phyloP scores from a whole-genome alignment of 2,888 invertebrate species.

The Sialis fuliginosa region DNA sequence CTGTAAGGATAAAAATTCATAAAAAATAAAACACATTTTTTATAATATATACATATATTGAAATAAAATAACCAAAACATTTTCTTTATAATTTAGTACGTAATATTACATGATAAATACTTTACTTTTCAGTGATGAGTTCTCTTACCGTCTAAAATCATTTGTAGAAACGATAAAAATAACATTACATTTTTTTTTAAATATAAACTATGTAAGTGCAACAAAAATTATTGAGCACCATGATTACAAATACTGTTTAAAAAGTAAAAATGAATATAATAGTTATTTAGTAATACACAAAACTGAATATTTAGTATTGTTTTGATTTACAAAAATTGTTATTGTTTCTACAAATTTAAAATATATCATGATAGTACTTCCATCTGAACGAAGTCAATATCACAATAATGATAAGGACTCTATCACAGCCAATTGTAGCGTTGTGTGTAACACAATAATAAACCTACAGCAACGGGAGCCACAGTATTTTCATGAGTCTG shows the following conservation, averaged over 20 bases:
- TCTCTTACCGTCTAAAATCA: slow-evolving; percentile 22
- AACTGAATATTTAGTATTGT: not conserved
- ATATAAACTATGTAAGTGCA: not conserved
- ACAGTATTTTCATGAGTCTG: no score
- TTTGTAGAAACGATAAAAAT: not conserved
- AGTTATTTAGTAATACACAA: not conserved
- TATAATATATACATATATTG: not conserved
- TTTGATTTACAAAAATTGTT: not conserved
- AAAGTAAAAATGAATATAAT: not conserved
- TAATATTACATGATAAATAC: slow-evolving; percentile 14
- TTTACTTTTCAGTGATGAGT: slow-evolving; percentile 24
- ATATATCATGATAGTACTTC: slow-evolving; percentile 32
- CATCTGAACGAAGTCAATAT: slow-evolving; percentile 38
- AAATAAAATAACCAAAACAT: slow-evolving; percentile 4
- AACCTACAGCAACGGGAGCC: no score
- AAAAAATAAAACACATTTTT: not conserved
- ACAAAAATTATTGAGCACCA: no score
- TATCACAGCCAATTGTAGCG: slow-evolving; percentile 27
- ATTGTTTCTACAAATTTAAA: slow-evolving; percentile 3
- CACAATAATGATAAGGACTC: slow-evolving; percentile 33
- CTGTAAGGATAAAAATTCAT: no score
- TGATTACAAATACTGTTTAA: not conserved
- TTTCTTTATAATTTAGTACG: slow-evolving; percentile 10
- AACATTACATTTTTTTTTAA: not conserved
- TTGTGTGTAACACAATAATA: slow-evolving; percentile 3